phyloP scores from a whole-genome alignment of 1,140 invertebrate genomes.

The Ptiloglossa arizonensis region DNA sequence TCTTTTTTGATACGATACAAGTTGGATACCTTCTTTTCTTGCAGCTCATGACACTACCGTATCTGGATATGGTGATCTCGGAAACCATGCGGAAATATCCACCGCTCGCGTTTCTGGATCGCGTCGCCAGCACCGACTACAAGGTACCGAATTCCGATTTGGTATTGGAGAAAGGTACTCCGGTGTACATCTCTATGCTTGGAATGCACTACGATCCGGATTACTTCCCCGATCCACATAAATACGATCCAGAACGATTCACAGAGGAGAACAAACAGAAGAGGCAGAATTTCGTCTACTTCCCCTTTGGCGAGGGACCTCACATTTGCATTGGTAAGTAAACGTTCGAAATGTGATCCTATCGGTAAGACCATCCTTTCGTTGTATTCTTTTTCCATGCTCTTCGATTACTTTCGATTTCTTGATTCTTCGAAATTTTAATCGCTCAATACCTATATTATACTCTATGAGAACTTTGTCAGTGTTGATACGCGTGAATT shows the following conservation, averaged over 20 bases:
- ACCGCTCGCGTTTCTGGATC: conserved; percentile 82
- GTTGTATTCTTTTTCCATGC: too few relatives aligned
- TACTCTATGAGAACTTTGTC: too few relatives aligned
- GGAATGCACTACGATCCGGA: conserved; percentile 85
- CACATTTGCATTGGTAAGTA: too few relatives aligned
- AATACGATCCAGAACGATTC: conserved; percentile 90
- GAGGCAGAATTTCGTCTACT: conserved; percentile 77
- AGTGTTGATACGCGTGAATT: too few relatives aligned
- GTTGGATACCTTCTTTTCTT: neutral
- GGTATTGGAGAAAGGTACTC: conserved; percentile 81
- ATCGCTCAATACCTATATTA: too few relatives aligned
- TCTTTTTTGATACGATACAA: neutral
- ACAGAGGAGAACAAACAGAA: conserved; percentile 78
- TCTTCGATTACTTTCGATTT: too few relatives aligned
- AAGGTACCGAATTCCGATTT: conserved; percentile 82
- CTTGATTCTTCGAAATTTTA: too few relatives aligned
- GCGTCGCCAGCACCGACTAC: conserved; percentile 72
- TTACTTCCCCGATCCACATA: conserved; percentile 86
- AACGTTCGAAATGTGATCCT: too few relatives aligned
- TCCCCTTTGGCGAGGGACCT: conserved; percentile 85
- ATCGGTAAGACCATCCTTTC: too few relatives aligned
- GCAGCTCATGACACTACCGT: conserved; percentile 53
- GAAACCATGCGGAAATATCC: conserved; percentile 85
- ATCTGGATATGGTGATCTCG: conserved; percentile 67
- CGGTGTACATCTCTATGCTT: conserved; percentile 83